phyloP scores from a whole-genome alignment of 2,113 vertebrate genomes.

The Diglossa brunneiventris region DNA sequence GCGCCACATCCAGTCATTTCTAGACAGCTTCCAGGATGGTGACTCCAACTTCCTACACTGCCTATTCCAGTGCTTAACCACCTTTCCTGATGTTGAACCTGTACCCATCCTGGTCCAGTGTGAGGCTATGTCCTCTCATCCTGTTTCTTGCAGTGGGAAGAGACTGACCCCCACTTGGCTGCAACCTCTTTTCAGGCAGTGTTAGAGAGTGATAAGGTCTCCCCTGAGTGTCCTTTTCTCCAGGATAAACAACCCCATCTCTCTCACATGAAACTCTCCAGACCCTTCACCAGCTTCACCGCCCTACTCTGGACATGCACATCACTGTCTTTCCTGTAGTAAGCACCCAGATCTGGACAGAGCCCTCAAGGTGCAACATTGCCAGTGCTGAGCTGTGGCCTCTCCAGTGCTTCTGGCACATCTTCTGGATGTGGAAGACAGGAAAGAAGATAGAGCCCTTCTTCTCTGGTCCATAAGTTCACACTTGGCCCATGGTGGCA shows the following conservation, averaged over 20 bases:
- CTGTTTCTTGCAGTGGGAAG: not conserved
- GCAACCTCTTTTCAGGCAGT: not conserved
- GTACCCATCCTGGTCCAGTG: not conserved
- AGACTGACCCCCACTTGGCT: rapidly evolving
- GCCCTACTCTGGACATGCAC: not conserved
- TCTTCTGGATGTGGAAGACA: not conserved
- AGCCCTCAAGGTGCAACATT: not conserved
- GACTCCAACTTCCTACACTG: not conserved
- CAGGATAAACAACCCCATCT: not conserved
- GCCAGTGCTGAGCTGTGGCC: rapidly evolving
- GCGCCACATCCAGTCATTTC: not conserved
- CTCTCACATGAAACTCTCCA: not conserved
- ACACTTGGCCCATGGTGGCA: not conserved
- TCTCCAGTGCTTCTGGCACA: not conserved
- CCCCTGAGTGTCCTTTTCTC: not conserved
- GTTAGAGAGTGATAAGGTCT: not conserved
- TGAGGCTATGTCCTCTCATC: not conserved
- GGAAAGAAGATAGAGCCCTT: not conserved
- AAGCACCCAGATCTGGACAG: not conserved
- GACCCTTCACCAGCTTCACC: not conserved
- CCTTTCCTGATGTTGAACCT: not conserved
- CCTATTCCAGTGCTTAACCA: not conserved
- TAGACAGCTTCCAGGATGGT: not conserved
- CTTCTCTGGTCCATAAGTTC: not conserved
- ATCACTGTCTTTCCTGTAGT: not conserved